A percentile compares a stretch with the other conserved stretches of the same genome.
These are phyloP conservation scores for Sardinella longiceps DNA, from an alignment of 2,797 vertebrate genomes.

Conservation along the genomic window DNA sequence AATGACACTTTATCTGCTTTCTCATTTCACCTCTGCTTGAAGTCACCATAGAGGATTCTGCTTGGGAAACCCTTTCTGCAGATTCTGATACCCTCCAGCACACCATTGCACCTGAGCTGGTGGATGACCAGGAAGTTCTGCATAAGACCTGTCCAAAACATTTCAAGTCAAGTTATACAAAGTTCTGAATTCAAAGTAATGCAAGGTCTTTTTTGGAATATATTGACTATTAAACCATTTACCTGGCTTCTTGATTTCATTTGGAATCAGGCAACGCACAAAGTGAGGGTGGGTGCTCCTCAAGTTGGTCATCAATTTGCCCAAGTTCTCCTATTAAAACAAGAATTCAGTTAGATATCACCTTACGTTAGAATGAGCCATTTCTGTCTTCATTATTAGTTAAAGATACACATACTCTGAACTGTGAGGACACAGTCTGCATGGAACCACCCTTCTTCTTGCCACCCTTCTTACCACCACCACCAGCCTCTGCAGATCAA, in stretches of 20 bases:
- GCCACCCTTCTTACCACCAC: conserved; percentile 70
- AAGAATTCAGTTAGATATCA: background rate
- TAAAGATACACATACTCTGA: conserved; percentile 74
- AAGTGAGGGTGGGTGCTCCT: conserved; percentile 88
- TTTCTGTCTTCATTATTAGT: background rate
- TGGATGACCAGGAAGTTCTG: conserved; percentile 89
- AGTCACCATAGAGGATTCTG: conserved; percentile 82
- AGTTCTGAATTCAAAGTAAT: no score
- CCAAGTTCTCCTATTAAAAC: conserved; percentile 83
- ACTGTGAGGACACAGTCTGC: conserved; percentile 88
- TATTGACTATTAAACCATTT: conserved; percentile 40
- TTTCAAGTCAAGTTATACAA: background rate
- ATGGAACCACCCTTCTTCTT: conserved; percentile 91
- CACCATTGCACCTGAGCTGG: conserved; percentile 88
- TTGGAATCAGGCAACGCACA: conserved; percentile 90
- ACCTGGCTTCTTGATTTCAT: conserved; percentile 91
- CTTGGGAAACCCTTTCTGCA: conserved; percentile 86
- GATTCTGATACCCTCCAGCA: conserved; percentile 87
- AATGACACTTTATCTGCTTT: no score
- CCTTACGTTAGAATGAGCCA: background rate
- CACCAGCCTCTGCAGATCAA: conserved; percentile 39
- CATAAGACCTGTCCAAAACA: conserved; percentile 77
- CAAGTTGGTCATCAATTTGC: conserved; percentile 87
- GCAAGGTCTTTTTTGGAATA: no score
- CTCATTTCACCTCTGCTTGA: conserved; percentile 78